Percentiles rank a stretch among this genome's conserved stretches.
These are phyloP conservation scores for Meliscaeva auricollis DNA, from an alignment of 2,888 invertebrate species.

Conservation along the genomic window DNA sequence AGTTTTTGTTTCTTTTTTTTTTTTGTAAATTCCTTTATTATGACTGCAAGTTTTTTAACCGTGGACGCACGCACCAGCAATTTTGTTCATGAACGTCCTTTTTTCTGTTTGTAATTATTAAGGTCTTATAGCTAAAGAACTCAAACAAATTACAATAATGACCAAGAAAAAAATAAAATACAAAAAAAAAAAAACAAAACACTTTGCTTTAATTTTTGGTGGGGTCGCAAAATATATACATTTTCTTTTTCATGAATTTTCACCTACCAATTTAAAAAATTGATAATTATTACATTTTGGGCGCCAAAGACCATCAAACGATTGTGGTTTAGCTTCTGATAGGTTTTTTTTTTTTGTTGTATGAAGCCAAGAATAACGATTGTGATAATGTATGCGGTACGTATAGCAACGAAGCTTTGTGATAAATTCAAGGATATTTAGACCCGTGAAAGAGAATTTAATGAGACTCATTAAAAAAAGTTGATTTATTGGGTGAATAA, in stretches of 20 bases:
- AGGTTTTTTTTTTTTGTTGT: conserved; percentile 20
- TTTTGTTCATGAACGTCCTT: conserved; percentile 21
- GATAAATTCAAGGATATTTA: conserved; percentile 36
- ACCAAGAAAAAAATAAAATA: conserved; percentile 4
- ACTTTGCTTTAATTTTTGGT: neutral
- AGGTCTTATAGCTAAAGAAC: conserved; percentile 47
- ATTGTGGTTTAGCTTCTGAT: conserved; percentile 22
- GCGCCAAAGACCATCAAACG: conserved; percentile 27
- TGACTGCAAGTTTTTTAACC: neutral
- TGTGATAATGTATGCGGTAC: conserved; percentile 40
- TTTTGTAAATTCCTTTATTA: conserved; percentile 41
- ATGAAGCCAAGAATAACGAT: conserved; percentile 22
- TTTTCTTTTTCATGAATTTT: neutral
- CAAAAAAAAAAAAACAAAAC: conserved; percentile 1
- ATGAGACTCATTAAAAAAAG: conserved; percentile 29
- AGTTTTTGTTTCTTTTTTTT: neutral
- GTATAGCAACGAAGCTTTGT: neutral
- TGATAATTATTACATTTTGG: conserved; percentile 22
- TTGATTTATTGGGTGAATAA: conserved; percentile 16
- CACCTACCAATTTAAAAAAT: neutral
- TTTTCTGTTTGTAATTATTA: conserved; percentile 30
- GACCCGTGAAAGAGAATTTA: conserved; percentile 21
- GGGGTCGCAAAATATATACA: neutral
- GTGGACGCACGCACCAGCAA: conserved; percentile 22
- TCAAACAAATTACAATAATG: conserved; percentile 62